These are phyloP conservation scores for Esperia sulphurella DNA, from an alignment of 2,888 invertebrate genomes.

Conservation along the genomic window DNA sequence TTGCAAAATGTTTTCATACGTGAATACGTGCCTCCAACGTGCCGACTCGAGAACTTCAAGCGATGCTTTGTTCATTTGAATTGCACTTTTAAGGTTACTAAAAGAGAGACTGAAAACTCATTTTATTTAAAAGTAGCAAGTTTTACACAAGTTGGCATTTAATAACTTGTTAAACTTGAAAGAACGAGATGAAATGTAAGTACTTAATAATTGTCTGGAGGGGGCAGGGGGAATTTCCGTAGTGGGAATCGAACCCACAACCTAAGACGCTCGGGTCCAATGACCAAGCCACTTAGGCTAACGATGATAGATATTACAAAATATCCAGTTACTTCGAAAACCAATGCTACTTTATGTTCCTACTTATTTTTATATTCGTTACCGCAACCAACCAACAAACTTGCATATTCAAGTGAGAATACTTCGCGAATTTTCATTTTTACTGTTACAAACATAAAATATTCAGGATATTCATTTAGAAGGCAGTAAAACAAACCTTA, in stretches of 20 bases:
- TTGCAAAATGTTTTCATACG: not conserved
- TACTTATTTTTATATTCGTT: not conserved
- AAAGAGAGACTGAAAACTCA: no score
- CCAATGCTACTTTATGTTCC: no score
- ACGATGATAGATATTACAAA: no score
- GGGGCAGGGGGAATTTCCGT: no score
- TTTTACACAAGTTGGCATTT: no score
- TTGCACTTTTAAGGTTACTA: not conserved
- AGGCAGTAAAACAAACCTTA: conserved; percentile 1
- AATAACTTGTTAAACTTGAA: no score
- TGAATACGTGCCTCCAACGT: not conserved
- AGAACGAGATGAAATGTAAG: no score
- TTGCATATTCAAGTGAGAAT: not conserved
- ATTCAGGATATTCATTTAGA: not conserved
- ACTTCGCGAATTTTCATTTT: not conserved
- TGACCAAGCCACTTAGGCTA: no score
- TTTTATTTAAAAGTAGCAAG: not conserved
- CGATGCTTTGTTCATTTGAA: not conserved
- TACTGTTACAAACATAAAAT: not conserved
- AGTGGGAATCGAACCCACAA: no score
- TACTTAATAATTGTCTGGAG: no score
- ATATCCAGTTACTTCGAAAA: no score
- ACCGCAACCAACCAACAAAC: not conserved
- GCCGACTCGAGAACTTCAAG: not conserved
- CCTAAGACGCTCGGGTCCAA: no score